These are phyloP conservation scores for Pluvialis apricaria DNA, from an alignment of 2,113 vertebrate genomes.

Conservation along the genomic window DNA sequence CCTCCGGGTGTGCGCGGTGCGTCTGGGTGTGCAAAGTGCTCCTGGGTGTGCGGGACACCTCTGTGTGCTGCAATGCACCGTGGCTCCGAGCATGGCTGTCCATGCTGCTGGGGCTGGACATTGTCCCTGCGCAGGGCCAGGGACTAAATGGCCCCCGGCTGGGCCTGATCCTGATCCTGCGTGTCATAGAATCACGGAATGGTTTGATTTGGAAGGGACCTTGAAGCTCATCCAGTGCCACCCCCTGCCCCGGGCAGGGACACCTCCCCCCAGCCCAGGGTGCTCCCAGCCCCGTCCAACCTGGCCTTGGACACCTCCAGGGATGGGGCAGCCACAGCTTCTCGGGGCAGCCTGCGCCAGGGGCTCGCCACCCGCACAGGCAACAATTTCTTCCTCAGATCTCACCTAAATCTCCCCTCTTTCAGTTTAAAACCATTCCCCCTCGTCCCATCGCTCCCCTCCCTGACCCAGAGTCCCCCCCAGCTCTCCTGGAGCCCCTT, in stretches of 20 bases:
- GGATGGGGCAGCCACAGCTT: not conserved
- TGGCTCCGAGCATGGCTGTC: not conserved
- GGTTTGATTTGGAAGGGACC: not conserved
- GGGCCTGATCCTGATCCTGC: not conserved
- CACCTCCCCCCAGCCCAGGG: not conserved
- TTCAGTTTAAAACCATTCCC: not conserved
- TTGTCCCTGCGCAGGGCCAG: not conserved
- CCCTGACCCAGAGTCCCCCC: not conserved
- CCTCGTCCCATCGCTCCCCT: not conserved
- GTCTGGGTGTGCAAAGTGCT: rapidly evolving
- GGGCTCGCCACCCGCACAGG: not conserved
- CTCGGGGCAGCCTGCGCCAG: not conserved
- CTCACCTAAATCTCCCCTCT: not conserved
- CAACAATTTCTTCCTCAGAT: not conserved
- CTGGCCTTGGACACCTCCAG: not conserved
- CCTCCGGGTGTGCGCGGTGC: rapidly evolving
- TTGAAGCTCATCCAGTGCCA: not conserved
- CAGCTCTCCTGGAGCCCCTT: not conserved
- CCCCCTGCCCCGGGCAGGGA: not conserved
- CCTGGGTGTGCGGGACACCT: not conserved
- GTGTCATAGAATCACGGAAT: not conserved
- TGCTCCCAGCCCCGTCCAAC: not conserved
- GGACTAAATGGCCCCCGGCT: rapidly evolving
- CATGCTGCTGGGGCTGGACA: not conserved
- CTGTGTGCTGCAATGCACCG: rapidly evolving